These are phyloP conservation scores for Lithodes maja DNA, from an alignment of 2,888 invertebrate genomes.

Conservation along the genomic window DNA sequence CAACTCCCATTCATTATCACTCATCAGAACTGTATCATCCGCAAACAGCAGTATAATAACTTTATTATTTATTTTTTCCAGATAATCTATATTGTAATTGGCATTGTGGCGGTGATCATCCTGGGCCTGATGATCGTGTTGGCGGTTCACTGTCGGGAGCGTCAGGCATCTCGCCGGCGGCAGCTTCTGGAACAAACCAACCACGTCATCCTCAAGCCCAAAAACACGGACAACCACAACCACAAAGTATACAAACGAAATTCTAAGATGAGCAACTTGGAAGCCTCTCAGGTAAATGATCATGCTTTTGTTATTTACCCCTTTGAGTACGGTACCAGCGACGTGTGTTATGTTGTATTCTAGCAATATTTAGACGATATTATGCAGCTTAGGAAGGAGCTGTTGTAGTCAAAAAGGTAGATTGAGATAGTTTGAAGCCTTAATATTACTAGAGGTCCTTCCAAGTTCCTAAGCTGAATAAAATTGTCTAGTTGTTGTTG, in stretches of 20 bases:
- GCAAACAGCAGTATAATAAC: too few species aligned
- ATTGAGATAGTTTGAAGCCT: too few species aligned
- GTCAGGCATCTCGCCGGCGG: slow-evolving; percentile 57
- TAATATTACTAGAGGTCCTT: too few species aligned
- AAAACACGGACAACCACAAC: slow-evolving; percentile 70
- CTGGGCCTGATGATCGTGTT: slow-evolving; percentile 60
- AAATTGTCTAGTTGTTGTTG: too few species aligned
- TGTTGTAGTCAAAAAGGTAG: too few species aligned
- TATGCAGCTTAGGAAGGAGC: too few species aligned
- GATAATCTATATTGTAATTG: slow-evolving; percentile 69
- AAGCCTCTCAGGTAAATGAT: slow-evolving; percentile 78
- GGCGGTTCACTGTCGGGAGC: slow-evolving; percentile 63
- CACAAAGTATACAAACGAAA: slow-evolving; percentile 78
- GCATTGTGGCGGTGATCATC: slow-evolving; percentile 59
- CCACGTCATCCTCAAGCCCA: slow-evolving; percentile 65
- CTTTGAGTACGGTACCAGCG: background rate
- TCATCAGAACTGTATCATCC: too few species aligned
- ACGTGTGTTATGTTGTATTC: too few species aligned
- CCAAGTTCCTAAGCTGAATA: too few species aligned
- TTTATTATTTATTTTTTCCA: slow-evolving; percentile 33
- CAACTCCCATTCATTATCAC: too few species aligned
- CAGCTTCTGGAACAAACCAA: slow-evolving; percentile 64
- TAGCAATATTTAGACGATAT: too few species aligned
- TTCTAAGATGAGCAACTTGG: slow-evolving; percentile 89
- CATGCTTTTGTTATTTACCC: slow-evolving; percentile 75